These are phyloP conservation scores for Dendrolimus houi DNA, from an alignment of 2,888 invertebrate genomes.

Conservation along the genomic window DNA sequence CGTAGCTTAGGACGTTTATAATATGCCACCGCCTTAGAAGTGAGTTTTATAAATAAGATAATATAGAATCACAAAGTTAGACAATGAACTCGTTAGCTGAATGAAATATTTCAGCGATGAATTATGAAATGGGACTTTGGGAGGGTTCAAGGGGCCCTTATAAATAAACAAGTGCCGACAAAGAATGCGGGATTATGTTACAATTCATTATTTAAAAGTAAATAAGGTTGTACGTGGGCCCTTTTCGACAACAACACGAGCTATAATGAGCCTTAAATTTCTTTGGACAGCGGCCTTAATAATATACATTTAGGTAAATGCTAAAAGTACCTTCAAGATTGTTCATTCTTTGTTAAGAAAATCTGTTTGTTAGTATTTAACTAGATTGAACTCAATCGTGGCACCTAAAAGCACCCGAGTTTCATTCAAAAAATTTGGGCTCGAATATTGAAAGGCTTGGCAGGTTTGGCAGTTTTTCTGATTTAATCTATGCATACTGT, in stretches of 20 bases:
- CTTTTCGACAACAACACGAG: neutral
- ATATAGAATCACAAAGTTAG: conserved; percentile 51
- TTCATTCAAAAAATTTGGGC: too few species aligned
- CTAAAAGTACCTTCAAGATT: too few species aligned
- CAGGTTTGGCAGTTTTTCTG: too few species aligned
- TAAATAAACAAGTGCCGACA: neutral
- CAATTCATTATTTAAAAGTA: neutral
- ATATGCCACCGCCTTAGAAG: too few species aligned
- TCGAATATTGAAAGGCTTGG: too few species aligned
- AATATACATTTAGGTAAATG: too few species aligned
- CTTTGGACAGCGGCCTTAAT: neutral
- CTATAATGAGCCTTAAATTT: neutral
- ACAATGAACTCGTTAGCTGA: conserved; percentile 45
- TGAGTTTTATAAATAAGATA: conserved; percentile 27
- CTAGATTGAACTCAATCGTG: too few species aligned
- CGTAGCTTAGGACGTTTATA: too few species aligned
- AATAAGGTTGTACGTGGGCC: neutral
- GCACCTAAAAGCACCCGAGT: too few species aligned
- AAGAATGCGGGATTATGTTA: neutral
- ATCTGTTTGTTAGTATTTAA: too few species aligned
- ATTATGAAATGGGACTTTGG: conserved; percentile 25
- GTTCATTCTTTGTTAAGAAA: too few species aligned
- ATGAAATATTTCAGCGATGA: conserved; percentile 43
- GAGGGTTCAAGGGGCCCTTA: conserved; percentile 18
- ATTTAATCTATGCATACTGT: too few species aligned